Base-by-base conservation (phyloP, 2,797 vertebrate genomes). In the Rhinogobio ventralis region DNA sequence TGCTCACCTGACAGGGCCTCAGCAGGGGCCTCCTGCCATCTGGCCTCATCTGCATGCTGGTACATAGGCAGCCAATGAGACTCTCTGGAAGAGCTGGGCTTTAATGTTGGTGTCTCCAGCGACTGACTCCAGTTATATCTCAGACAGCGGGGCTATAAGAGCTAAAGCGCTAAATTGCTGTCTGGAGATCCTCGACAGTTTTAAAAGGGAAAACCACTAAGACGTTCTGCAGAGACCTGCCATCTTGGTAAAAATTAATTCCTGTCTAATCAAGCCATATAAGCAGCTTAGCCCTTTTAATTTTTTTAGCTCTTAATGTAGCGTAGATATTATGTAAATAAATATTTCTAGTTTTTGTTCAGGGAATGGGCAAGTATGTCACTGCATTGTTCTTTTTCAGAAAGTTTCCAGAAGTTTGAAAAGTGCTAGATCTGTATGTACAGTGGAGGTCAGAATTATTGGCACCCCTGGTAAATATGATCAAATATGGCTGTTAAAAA, bases 1-100 rank as follows among this genome's bases (percentile, higher is more conserved):
- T 93, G 94, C 93, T 95, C 92, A 93, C 92, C 95, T 94, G 93
- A 94, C 93, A 94, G 93, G 93, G 92, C 94, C 94, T 95, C 94
- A 93, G 93, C 94, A 89, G 95, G 94, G 94, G 94, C 95, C 94
- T 93, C 86, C 95, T 95, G 96, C 96, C 96, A 96, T 96, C 96
- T 96, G 96, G 95, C 94, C 95, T 96, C 89, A 91, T 93, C 91
- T 93, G 86, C 89, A 92, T 94, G 89, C 89, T 88, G 86, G 76
- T 79, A 82, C 79, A 81, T 86, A 78, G 88, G 84, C 88, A 90
- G 87, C 83, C 89, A 86, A 83, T 23, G 84, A 91, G 87, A 87
- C 79, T 53, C 90, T 88, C 87, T 19, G 82, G 81, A 91, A 79
- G 84, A 90, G 88, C 81, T 89, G 82, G 81, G 67, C 82, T 92